Evolutionary conservation across 2,888 invertebrate genomes (phyloP).

Genomic region (Ochropleura leucogaster): DNA sequence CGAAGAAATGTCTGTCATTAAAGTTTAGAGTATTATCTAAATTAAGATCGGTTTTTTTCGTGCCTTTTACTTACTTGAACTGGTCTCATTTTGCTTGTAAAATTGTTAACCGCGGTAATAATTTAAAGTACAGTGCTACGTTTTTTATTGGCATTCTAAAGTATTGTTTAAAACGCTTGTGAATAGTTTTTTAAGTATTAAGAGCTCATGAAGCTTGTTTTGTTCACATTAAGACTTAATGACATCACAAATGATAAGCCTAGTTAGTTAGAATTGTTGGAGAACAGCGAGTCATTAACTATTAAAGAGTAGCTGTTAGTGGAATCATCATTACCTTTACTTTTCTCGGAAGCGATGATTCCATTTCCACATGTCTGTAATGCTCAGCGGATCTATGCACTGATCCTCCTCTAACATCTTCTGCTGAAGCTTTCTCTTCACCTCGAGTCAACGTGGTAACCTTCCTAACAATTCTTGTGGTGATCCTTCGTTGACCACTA

Average conservation of each 20-base stretch:
- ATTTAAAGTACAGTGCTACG: not conserved
- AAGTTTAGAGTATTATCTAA: conserved; percentile 25
- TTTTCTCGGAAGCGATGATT: conserved; percentile 92
- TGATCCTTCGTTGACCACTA: conserved; percentile 95
- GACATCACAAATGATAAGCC: conserved; percentile 21
- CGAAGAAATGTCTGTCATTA: conserved; percentile 40
- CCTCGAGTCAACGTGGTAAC: conserved; percentile 97
- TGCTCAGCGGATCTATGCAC: conserved; percentile 90
- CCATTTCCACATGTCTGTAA: conserved; percentile 90
- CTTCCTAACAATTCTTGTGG: conserved; percentile 96
- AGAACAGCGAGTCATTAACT: conserved; percentile 15
- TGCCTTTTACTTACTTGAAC: not conserved
- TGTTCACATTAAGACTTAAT: conserved; percentile 15
- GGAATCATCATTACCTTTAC: conserved; percentile 92
- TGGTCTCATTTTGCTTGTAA: conserved; percentile 13
- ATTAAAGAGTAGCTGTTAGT: conserved; percentile 17
- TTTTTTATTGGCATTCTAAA: conserved; percentile 12
- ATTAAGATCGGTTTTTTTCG: conserved; percentile 20
- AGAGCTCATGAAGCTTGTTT: conserved; percentile 20
- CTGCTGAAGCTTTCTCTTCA: conserved; percentile 94
- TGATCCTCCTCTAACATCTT: conserved; percentile 92
- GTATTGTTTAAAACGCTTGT: conserved; percentile 13
- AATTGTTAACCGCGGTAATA: conserved; percentile 5
- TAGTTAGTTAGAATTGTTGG: conserved; percentile 25
- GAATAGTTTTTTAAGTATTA: conserved; percentile 9